These are phyloP conservation scores for Bombus impatiens DNA, from an alignment of 1,140 invertebrate species.

Conservation along the genomic window DNA sequence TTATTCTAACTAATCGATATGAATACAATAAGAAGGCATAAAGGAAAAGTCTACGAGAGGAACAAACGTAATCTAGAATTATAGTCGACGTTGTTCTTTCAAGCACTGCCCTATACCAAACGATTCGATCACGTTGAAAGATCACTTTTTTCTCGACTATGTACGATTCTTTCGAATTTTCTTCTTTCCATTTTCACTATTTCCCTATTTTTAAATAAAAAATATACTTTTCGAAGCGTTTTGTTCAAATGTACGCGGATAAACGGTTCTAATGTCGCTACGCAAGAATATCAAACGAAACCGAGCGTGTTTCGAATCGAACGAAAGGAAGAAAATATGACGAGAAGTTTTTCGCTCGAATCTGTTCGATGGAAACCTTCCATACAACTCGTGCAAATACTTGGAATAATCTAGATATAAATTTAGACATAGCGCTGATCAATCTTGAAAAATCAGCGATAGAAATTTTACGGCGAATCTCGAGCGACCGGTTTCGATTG, in stretches of 20 bases:
- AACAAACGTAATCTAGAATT: background rate
- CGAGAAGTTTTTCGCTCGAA: background rate
- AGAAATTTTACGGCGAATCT: slow-evolving; percentile 26
- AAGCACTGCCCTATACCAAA: slow-evolving; percentile 39
- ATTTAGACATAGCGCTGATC: slow-evolving; percentile 42
- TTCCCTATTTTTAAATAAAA: background rate
- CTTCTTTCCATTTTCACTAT: background rate
- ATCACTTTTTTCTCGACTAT: background rate
- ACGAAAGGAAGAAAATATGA: no score
- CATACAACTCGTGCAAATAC: slow-evolving; percentile 38
- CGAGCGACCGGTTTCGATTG: background rate
- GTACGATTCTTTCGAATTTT: background rate
- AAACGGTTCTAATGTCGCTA: slow-evolving; percentile 12
- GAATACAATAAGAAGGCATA: background rate
- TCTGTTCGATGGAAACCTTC: slow-evolving; percentile 21
- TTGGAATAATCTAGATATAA: slow-evolving; percentile 47
- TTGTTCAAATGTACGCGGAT: background rate
- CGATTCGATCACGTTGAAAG: slow-evolving; percentile 13
- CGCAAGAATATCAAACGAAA: no score
- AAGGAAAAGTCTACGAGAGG: background rate
- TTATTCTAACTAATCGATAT: background rate
- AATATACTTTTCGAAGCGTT: background rate
- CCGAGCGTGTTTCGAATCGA: background rate
- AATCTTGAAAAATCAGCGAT: slow-evolving; percentile 16
- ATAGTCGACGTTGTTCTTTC: slow-evolving; percentile 28